Evolutionary conservation across 2,797 vertebrate genomes (phyloP).

Genomic region (Thalassophryne amazonica): DNA sequence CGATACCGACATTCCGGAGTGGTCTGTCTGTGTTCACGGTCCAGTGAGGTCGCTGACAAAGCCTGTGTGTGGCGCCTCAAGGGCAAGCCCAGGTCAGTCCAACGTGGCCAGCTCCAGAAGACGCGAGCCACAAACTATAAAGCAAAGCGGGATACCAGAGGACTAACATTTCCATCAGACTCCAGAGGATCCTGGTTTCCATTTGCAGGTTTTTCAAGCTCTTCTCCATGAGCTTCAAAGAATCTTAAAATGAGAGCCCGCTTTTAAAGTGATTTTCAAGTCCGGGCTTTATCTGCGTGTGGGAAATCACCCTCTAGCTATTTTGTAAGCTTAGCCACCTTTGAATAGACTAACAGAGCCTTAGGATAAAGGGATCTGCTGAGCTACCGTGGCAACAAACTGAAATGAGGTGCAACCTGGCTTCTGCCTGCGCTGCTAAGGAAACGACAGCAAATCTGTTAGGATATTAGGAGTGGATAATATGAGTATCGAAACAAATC

Average conservation of each 20-base stretch:
- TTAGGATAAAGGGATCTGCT: constrained; percentile 62
- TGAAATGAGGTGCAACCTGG: constrained; percentile 39
- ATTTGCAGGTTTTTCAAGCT: constrained; percentile 34
- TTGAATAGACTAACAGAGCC: constrained; percentile 66
- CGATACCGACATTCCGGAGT: constrained; percentile 70
- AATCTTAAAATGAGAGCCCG: constrained; percentile 51
- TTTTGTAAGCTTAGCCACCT: constrained; percentile 73
- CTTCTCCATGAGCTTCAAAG: constrained; percentile 67
- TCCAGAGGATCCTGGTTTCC: constrained; percentile 41
- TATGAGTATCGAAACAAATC: constrained; percentile 68
- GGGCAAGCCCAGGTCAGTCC: constrained; percentile 42
- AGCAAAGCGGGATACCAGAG: constrained; percentile 16
- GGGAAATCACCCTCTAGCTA: constrained; percentile 69
- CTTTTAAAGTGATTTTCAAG: constrained; percentile 75
- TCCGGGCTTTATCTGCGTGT: constrained; percentile 69
- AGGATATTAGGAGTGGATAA: constrained; percentile 61
- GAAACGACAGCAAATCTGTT: constrained; percentile 52
- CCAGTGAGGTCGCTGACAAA: constrained; percentile 76
- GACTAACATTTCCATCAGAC: constrained; percentile 31
- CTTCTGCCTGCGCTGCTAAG: constrained; percentile 13
- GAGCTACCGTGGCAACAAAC: constrained; percentile 44
- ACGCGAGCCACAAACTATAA: constrained; percentile 9
- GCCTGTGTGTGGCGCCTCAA: constrained; percentile 66
- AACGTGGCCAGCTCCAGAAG: constrained; percentile 21
- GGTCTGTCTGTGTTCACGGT: constrained; percentile 74